Evolutionary conservation across 1,140 invertebrate species (phyloP).

Genomic region (Drosophila micromelanica): DNA sequence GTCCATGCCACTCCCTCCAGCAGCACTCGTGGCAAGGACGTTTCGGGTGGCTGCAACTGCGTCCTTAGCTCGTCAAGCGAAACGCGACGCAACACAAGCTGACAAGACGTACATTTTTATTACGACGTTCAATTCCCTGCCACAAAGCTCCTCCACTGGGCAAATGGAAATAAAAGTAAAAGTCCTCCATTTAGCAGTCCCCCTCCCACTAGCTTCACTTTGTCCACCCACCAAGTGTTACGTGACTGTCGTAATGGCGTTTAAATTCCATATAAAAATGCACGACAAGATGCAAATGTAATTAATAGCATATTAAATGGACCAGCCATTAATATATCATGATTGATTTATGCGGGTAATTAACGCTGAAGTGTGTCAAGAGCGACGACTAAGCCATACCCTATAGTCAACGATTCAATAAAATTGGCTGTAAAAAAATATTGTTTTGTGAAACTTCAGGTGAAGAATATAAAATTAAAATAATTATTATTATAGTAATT

Average conservation of each 20-base stretch:
- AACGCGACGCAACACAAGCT: conserved; percentile 20
- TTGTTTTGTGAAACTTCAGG: no score
- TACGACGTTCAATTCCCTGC: conserved; percentile 29
- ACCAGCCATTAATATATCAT: conserved; percentile 65
- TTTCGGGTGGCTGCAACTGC: conserved; percentile 23
- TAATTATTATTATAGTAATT: no score
- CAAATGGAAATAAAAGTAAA: conserved; percentile 20
- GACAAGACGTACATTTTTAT: conserved; percentile 43
- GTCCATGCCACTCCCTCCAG: background rate
- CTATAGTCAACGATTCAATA: conserved; percentile 1
- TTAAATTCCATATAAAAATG: conserved; percentile 57
- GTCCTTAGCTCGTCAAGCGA: conserved; percentile 38
- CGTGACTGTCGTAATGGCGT: conserved; percentile 45
- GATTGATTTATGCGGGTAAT: conserved; percentile 79
- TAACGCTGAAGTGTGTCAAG: conserved; percentile 21
- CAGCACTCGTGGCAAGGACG: conserved; percentile 20
- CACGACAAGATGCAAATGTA: conserved; percentile 66
- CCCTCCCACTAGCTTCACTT: background rate
- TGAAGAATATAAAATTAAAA: no score
- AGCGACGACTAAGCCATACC: background rate
- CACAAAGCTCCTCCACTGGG: background rate
- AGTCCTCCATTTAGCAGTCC: background rate
- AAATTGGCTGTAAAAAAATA: background rate
- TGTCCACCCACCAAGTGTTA: background rate
- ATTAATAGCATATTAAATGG: conserved; percentile 77